A percentile compares a stretch with the other conserved stretches of the same genome.
Evolutionary conservation across 1,140 invertebrate genomes (phyloP).

Genomic region (Lordiphosa clarofinis): DNA sequence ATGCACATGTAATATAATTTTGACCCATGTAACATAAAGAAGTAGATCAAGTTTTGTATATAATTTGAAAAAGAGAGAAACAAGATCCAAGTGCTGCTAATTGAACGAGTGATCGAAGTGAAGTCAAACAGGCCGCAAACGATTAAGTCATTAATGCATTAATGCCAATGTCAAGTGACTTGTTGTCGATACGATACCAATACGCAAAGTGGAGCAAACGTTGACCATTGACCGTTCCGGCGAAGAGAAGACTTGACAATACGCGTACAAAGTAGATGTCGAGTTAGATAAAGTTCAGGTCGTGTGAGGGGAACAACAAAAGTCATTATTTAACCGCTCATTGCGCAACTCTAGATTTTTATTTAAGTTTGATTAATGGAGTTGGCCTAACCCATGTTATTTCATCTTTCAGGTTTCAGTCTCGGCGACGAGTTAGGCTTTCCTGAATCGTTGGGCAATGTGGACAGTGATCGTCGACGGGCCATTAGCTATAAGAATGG

Average conservation of each 20-base stretch:
- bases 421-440: conserved; percentile 91
- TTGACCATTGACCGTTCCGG: conserved; percentile 4
- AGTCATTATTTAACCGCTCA: conserved; percentile 44
- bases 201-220: conserved; percentile 23
- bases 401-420: conserved; percentile 84
- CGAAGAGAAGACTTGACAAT: not conserved
- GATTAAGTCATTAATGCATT: conserved; percentile 69
- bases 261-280: conserved; percentile 27
- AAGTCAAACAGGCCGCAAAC: conserved; percentile 28
- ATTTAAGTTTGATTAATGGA: conserved; percentile 45
- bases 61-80: conserved; percentile 18
- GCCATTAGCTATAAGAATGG: conserved; percentile 83
- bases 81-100: conserved; percentile 29
- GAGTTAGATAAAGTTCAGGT: conserved; percentile 27
- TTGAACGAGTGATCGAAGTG: conserved; percentile 30
- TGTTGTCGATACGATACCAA: conserved; percentile 5
- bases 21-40: no score
- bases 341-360: conserved; percentile 34
- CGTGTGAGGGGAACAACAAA: conserved; percentile 37
- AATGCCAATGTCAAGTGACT: conserved; percentile 73
- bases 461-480: conserved; percentile 85
- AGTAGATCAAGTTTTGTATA: conserved; percentile 33
- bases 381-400: conserved; percentile 13
- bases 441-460: conserved; percentile 87
- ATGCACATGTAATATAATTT: no score